phyloP scores from a whole-genome alignment of 1,140 invertebrate species.

The Leptinotarsa defecta region DNA sequence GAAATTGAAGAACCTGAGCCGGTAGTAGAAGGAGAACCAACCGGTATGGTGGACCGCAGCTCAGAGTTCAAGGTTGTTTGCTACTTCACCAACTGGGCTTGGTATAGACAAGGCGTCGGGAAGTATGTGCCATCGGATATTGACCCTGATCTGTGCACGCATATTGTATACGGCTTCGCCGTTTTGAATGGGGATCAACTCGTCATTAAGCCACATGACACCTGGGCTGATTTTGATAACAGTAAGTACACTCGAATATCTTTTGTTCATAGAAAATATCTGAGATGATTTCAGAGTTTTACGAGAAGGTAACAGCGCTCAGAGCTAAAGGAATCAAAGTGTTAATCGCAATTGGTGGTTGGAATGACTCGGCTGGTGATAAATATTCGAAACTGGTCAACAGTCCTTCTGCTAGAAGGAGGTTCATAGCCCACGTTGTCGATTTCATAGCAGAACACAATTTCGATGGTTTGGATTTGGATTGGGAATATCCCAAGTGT shows the following conservation, averaged over 20 bases:
- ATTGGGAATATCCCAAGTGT: slow-evolving; percentile 78
- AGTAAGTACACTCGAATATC: slow-evolving; percentile 52
- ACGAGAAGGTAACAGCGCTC: slow-evolving; percentile 61
- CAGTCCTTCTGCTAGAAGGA: slow-evolving; percentile 60
- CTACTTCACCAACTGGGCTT: slow-evolving; percentile 75
- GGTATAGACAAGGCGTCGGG: slow-evolving; percentile 66
- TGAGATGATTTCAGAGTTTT: slow-evolving; percentile 60
- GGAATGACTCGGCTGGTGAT: slow-evolving; percentile 70
- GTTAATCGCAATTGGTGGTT: slow-evolving; percentile 72
- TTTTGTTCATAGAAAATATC: background rate
- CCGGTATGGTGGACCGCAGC: slow-evolving; percentile 41
- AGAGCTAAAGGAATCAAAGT: slow-evolving; percentile 69
- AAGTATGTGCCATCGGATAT: slow-evolving; percentile 71
- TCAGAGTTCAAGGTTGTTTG: slow-evolving; percentile 67
- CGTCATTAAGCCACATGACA: slow-evolving; percentile 69
- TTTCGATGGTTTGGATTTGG: slow-evolving; percentile 73
- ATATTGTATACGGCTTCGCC: slow-evolving; percentile 76
- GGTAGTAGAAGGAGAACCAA: slow-evolving; percentile 23
- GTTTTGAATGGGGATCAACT: slow-evolving; percentile 65
- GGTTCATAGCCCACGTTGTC: slow-evolving; percentile 66
- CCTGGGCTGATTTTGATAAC: slow-evolving; percentile 72
- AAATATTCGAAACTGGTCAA: slow-evolving; percentile 70
- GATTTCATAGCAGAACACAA: slow-evolving; percentile 68
- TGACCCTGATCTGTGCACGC: slow-evolving; percentile 71
- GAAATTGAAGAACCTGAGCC: slow-evolving; percentile 22